These are phyloP conservation scores for Fragum fragum DNA, from an alignment of 2,888 invertebrate species.

Conservation along the genomic window DNA sequence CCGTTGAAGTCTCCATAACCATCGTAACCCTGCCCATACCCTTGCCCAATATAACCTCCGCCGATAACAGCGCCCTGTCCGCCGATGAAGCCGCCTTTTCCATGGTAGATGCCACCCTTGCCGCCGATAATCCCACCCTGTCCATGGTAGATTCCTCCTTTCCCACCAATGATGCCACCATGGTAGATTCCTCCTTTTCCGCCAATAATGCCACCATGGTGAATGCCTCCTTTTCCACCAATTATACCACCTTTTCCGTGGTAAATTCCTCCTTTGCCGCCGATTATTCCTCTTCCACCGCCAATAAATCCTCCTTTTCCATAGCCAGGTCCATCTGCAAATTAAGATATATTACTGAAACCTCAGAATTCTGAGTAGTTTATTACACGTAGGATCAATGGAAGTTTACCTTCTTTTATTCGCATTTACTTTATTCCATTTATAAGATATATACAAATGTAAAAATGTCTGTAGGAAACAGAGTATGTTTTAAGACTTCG, in stretches of 20 bases:
- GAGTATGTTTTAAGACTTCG: no score
- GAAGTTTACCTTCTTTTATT: no score
- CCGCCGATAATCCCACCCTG: neutral
- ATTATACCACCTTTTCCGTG: neutral
- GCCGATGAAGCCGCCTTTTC: neutral
- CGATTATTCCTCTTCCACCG: neutral
- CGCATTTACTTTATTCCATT: no score
- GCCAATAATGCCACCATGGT: neutral
- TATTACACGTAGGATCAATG: no score
- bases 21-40: neutral
- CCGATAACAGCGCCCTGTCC: neutral
- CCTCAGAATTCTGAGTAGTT: no score
- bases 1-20: neutral
- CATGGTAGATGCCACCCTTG: neutral
- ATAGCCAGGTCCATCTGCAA: neutral
- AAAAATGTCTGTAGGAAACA: no score
- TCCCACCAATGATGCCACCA: neutral
- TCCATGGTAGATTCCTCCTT: neutral
- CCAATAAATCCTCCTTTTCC: neutral
- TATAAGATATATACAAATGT: no score
- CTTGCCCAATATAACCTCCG: neutral
- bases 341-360: neutral
- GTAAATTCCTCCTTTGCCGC: neutral
- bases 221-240: neutral
- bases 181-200: no score